phyloP scores from a whole-genome alignment of 2,888 invertebrate genomes.

The Clitarchus hookeri region DNA sequence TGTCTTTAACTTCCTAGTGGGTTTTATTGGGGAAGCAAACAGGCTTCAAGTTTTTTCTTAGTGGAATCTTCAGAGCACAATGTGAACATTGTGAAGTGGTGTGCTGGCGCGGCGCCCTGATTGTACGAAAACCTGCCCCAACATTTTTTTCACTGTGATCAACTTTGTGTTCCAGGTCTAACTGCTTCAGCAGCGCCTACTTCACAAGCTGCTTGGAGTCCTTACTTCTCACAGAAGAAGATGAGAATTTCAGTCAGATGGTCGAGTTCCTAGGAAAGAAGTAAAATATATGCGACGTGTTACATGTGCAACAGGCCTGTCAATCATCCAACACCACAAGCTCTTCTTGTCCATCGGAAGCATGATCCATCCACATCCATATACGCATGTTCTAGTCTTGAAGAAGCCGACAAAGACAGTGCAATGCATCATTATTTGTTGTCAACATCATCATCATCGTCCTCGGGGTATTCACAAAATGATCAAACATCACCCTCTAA shows the following conservation, averaged over 20 bases:
- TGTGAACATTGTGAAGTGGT: not conserved
- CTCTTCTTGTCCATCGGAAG: not conserved
- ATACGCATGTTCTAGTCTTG: not conserved
- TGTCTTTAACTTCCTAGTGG: not conserved
- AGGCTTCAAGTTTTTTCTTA: not conserved
- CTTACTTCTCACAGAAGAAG: slow-evolving; percentile 76
- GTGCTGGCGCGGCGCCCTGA: not conserved
- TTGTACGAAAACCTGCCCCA: not conserved
- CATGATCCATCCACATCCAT: not conserved
- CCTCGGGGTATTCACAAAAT: not conserved
- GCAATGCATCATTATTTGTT: not conserved
- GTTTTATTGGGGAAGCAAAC: not conserved
- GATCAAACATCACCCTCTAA: not conserved
- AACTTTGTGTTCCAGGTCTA: slow-evolving; percentile 61
- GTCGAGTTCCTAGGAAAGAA: slow-evolving; percentile 76
- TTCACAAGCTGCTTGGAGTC: slow-evolving; percentile 82
- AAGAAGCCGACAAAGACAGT: not conserved
- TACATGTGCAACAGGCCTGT: not conserved
- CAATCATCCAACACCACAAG: not conserved
- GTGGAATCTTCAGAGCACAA: not conserved
- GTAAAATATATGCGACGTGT: slow-evolving; percentile 40
- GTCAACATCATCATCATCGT: not conserved
- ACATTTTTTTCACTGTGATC: not conserved
- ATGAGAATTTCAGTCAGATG: slow-evolving; percentile 77
- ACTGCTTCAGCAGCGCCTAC: slow-evolving; percentile 79